phyloP scores from a whole-genome alignment of 2,113 vertebrate genomes.

The Plotosus lineatus region DNA sequence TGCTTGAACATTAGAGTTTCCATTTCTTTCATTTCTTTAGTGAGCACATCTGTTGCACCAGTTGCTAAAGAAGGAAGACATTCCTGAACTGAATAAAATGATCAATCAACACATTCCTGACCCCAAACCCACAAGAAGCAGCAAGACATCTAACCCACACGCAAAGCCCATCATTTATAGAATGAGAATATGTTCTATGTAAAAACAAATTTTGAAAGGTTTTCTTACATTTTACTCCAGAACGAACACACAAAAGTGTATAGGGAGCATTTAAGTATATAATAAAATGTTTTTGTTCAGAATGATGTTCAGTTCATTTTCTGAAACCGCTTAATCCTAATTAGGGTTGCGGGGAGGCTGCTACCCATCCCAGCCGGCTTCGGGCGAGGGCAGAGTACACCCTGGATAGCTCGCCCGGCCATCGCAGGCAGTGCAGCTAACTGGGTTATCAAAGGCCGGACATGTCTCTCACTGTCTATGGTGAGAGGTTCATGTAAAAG shows the following conservation, averaged over 20 bases:
- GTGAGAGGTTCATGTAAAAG: too few relatives aligned
- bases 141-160: constrained; percentile 60
- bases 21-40: constrained; percentile 59
- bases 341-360: too few relatives aligned
- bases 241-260: not conserved
- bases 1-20: not conserved
- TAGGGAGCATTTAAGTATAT: not conserved
- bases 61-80: constrained; percentile 39
- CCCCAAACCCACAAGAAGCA: constrained; percentile 51
- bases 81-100: constrained; percentile 52
- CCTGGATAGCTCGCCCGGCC: too few relatives aligned
- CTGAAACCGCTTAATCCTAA: too few relatives aligned
- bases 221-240: not conserved
- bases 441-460: too few relatives aligned
- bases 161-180: not conserved
- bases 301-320: too few relatives aligned
- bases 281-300: not conserved
- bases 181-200: not conserved
- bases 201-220: not conserved
- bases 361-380: too few relatives aligned
- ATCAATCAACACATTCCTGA: constrained; percentile 41
- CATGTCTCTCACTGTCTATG: too few relatives aligned
- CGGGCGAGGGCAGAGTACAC: too few relatives aligned
- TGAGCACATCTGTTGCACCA: constrained; percentile 33
- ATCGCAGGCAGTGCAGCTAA: too few relatives aligned